Percentiles rank a stretch among this genome's conserved stretches.
Evolutionary conservation across 2,113 vertebrate genomes (phyloP).

Genomic region (Aplodontia rufa): DNA sequence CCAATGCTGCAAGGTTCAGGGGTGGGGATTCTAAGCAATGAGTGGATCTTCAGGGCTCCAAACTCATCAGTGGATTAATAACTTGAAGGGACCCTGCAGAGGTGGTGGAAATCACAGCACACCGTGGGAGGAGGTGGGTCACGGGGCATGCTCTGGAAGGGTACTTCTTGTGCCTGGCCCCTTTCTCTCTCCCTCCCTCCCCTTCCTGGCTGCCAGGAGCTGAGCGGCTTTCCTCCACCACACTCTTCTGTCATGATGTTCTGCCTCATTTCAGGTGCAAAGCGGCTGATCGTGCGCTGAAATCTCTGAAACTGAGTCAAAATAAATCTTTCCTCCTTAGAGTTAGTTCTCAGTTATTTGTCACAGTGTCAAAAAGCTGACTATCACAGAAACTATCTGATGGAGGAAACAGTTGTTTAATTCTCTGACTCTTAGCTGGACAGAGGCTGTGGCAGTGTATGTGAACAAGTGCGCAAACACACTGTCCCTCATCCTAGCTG

Average conservation of each 20-base stretch:
- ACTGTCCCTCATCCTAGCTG: background rate
- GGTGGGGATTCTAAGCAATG: too few species aligned
- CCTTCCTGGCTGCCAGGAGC: background rate
- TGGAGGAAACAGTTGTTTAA: background rate
- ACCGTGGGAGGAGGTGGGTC: background rate
- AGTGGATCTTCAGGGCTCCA: background rate
- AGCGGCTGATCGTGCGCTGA: background rate
- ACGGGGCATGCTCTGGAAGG: background rate
- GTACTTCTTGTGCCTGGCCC: background rate
- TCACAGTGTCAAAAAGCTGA: background rate
- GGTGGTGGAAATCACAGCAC: background rate
- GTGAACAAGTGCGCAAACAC: background rate
- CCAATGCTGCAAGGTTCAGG: background rate
- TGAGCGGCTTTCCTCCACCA: background rate
- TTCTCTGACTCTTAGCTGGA: background rate
- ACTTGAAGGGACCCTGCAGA: background rate
- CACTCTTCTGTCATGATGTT: background rate
- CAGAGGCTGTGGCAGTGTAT: background rate
- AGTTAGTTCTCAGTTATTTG: background rate
- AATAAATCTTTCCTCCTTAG: background rate
- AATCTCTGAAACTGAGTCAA: background rate
- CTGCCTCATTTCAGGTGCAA: background rate
- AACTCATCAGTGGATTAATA: background rate
- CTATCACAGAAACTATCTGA: background rate
- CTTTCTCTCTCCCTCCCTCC: too few species aligned